These are phyloP conservation scores for Sebastes trivittatus DNA, from an alignment of 2,797 vertebrate species.

Conservation along the genomic window DNA sequence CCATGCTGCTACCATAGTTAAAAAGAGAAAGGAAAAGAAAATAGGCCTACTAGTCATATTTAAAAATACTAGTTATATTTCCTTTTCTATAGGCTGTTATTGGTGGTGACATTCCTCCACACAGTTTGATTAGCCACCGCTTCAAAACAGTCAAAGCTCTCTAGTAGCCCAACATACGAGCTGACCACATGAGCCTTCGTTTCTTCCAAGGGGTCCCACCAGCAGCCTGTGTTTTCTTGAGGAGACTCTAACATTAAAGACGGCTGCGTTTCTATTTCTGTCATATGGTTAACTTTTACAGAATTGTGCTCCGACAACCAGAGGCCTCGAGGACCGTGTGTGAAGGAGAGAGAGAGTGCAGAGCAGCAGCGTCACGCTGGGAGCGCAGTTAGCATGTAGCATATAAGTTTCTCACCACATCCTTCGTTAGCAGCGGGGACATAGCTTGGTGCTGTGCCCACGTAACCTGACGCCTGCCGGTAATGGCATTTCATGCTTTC, in stretches of 20 bases:
- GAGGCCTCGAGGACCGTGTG: constrained; percentile 4
- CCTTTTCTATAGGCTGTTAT: constrained; percentile 15
- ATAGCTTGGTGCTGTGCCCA: constrained; percentile 71
- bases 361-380: constrained; percentile 36
- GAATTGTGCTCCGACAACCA: constrained; percentile 53
- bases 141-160: constrained; percentile 45
- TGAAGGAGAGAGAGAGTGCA: constrained; percentile 13
- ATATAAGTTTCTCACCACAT: constrained; percentile 69
- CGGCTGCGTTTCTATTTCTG: constrained; percentile 71
- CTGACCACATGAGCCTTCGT: constrained; percentile 66
- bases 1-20: background rate
- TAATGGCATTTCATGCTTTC: constrained; percentile 78
- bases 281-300: constrained; percentile 72
- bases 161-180: constrained; percentile 52
- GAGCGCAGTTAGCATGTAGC: constrained; percentile 57
- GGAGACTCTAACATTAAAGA: constrained; percentile 68
- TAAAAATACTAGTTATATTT: constrained; percentile 3
- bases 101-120: constrained; percentile 48
- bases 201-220: constrained; percentile 64
- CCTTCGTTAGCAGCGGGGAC: constrained; percentile 68
- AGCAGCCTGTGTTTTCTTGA: constrained; percentile 59
- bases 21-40: background rate
- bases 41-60: background rate
- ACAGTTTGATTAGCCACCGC: constrained; percentile 62
- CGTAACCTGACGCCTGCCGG: constrained; percentile 76